These are phyloP conservation scores for Pogonomyrmex barbatus DNA, from an alignment of 1,140 invertebrate genomes.

Conservation along the genomic window DNA sequence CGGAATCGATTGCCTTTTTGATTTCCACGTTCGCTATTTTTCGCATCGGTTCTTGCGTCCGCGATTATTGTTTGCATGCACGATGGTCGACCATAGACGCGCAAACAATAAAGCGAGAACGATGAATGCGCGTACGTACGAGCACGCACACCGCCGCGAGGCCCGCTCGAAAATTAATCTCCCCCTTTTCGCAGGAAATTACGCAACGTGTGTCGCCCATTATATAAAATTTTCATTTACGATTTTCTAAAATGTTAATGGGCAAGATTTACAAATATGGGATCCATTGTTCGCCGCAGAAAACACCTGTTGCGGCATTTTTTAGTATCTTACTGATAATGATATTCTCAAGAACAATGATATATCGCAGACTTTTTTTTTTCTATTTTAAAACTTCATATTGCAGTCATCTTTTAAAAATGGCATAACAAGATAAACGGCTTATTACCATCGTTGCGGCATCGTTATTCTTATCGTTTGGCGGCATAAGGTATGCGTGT, in stretches of 20 bases:
- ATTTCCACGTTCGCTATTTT: slow-evolving; percentile 8
- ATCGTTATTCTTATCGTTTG: slow-evolving; percentile 23
- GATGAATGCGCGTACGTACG: neutral
- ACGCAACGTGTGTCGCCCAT: neutral
- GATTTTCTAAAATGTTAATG: neutral
- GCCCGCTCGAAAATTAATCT: neutral
- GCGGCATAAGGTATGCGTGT: neutral
- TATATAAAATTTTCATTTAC: neutral
- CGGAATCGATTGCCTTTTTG: slow-evolving; percentile 43
- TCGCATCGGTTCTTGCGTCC: neutral
- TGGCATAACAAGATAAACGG: neutral
- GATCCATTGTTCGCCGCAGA: neutral
- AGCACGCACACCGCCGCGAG: too few species aligned
- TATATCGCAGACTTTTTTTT: neutral
- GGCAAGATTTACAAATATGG: neutral
- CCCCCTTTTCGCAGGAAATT: neutral
- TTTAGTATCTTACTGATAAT: slow-evolving; percentile 9
- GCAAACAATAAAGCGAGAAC: neutral
- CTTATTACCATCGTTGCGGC: neutral
- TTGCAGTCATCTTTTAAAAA: neutral
- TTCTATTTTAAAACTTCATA: neutral
- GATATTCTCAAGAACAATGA: neutral
- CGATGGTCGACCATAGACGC: too few species aligned
- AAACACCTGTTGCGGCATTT: slow-evolving; percentile 25
- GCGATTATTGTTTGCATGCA: neutral